Percentiles rank a stretch among this genome's conserved stretches.
phyloP scores from a whole-genome alignment of 1,140 invertebrate genomes.

The Bilobella aurantiaca region DNA sequence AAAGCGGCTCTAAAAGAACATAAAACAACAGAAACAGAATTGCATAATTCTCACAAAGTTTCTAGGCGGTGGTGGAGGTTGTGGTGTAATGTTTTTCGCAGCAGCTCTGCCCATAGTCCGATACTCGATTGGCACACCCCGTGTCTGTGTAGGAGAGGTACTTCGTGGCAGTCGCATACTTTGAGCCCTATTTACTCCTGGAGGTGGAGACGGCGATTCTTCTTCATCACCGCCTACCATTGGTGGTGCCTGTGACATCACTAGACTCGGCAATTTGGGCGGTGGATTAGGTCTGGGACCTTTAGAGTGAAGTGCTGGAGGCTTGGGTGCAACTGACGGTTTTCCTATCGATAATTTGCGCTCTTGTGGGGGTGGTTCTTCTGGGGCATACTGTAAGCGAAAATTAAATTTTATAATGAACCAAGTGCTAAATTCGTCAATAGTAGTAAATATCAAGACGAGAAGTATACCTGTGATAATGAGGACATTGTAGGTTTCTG shows the following conservation, averaged over 20 bases:
- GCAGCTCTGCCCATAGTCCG: constrained; percentile 28
- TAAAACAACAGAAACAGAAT: too few relatives aligned
- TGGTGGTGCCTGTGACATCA: constrained; percentile 29
- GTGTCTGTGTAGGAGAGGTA: constrained; percentile 11
- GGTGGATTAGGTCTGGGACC: constrained; percentile 33
- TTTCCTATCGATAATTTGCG: constrained; percentile 42
- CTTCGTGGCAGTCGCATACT: constrained; percentile 32
- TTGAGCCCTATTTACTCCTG: constrained; percentile 28
- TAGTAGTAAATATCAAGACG: too few relatives aligned
- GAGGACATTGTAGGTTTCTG: constrained; percentile 43
- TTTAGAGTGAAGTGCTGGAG: constrained; percentile 37
- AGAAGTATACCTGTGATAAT: constrained; percentile 21
- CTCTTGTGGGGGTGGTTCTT: constrained; percentile 10
- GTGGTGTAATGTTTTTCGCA: constrained; percentile 11
- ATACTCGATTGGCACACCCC: constrained; percentile 21
- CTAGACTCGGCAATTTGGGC: constrained; percentile 30
- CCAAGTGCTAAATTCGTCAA: too few relatives aligned
- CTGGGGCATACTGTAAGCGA: constrained; percentile 5
- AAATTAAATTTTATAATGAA: constrained; percentile 2
- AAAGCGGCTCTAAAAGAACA: too few relatives aligned
- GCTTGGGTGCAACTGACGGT: constrained; percentile 46
- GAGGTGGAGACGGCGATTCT: constrained; percentile 13
- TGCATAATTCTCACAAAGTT: constrained; percentile 18
- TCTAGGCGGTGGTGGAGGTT: constrained; percentile 30
- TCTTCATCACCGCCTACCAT: not conserved